Evolutionary conservation across 2,113 vertebrate genomes (phyloP), one percentile per base, ranked within the genome.

Genomic region (Dolichallabes microphthalmus): DNA sequence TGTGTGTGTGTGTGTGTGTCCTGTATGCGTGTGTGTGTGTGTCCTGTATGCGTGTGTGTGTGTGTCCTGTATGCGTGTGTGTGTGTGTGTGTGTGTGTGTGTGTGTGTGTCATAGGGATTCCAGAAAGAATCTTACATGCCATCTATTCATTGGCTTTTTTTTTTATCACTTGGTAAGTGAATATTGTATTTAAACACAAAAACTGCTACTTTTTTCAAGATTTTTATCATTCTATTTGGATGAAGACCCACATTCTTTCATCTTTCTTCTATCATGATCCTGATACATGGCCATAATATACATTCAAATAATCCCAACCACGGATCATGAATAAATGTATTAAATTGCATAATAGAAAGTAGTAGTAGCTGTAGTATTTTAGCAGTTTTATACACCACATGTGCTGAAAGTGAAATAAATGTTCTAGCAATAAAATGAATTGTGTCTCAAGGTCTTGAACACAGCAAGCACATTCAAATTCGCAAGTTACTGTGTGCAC

Each of bases 401-500:
- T 3, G 13, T 45, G 52, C 3, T 19, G 50, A 25, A 77, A 57
- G 27, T 7, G 30, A 27, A 77, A 57, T 77, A 57, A 17, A 27
- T 57, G n/a, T 57, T 10, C 52, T 57, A 15, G 14, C 11, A 77
- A 77, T 57, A 32, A 63, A 50, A 64, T 61, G 45, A 20, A 80
- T 77, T 81, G 69, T 85, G n/a, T 53, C 55, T 83, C 52, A 85
- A 80, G 74, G 50, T 58, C 64, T 88, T 82, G 35, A 79, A 86
- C 79, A 63, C 25, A 79, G 86, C 73, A 82, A 27, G 53, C 35
- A 74, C 57, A 35, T 83, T 63, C 22, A 39, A 82, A 84, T 84
- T 76, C 25, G 68, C 89, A 90, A 45, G 89, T 90, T 90, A 88
- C 87, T 89, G 74, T 32, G 66, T 32, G 88, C 86, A 39, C 20